A percentile compares a stretch with the other conserved stretches of the same genome.
phyloP scores from a whole-genome alignment of 2,113 vertebrate species.

The Aramus guarauna region DNA sequence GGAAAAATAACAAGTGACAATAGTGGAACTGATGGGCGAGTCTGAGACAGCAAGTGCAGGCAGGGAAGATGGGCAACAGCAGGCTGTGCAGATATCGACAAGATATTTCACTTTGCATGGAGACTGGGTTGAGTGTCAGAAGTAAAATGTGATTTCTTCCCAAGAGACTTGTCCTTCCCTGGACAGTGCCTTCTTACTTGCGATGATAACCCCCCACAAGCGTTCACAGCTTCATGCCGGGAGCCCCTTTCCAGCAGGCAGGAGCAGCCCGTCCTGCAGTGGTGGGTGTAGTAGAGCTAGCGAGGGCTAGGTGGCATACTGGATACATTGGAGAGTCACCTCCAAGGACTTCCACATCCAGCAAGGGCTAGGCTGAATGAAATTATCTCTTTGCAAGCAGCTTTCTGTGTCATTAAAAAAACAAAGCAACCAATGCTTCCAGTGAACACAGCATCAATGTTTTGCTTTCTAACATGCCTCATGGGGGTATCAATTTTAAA shows the following conservation, averaged over 20 bases:
- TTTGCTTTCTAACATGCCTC: slow-evolving; percentile 65
- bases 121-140: not conserved
- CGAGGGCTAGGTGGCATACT: slow-evolving; percentile 79
- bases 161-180: not conserved
- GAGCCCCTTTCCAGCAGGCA: not conserved
- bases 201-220: not conserved
- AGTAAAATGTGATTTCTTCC: not conserved
- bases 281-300: slow-evolving; percentile 55
- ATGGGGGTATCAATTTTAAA: slow-evolving; percentile 64
- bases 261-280: not conserved
- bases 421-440: slow-evolving; percentile 46
- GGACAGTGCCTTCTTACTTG: not conserved
- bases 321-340: slow-evolving; percentile 66
- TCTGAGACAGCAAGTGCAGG: not conserved
- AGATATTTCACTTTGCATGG: not conserved
- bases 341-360: slow-evolving; percentile 51
- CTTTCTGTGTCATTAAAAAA: slow-evolving; percentile 62
- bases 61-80: not conserved
- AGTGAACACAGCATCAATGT: slow-evolving; percentile 66
- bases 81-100: not conserved
- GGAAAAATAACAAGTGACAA: not conserved
- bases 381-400: slow-evolving; percentile 54
- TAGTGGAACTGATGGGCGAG: not conserved
- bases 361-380: slow-evolving; percentile 41
- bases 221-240: not conserved